phyloP scores from a whole-genome alignment of 2,888 invertebrate species.

The Polylopha cassiicola region DNA sequence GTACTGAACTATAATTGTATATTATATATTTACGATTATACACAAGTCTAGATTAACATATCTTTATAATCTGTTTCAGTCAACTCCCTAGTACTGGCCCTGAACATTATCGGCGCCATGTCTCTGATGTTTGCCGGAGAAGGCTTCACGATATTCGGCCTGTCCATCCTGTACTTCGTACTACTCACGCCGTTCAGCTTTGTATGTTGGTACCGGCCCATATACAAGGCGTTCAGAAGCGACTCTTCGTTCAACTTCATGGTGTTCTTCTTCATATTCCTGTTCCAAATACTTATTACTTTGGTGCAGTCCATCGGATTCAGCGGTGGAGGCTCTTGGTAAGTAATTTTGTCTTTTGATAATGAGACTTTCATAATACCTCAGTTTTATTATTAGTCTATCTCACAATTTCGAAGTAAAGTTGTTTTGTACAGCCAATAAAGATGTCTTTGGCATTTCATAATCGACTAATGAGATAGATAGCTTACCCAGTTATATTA shows the following conservation, averaged over 20 bases:
- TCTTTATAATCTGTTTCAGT: slow-evolving; percentile 88
- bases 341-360: slow-evolving; percentile 52
- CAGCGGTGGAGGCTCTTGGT: slow-evolving; percentile 91
- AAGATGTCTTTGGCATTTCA: too few species aligned
- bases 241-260: slow-evolving; percentile 99
- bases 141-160: slow-evolving; percentile 86
- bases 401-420: too few species aligned
- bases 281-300: slow-evolving; percentile 94
- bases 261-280: slow-evolving; percentile 99
- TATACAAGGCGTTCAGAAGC: slow-evolving; percentile 99
- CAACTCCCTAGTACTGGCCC: slow-evolving; percentile 89
- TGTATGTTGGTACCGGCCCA: slow-evolving; percentile 99
- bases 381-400: background rate
- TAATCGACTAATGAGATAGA: too few species aligned
- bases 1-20: too few species aligned
- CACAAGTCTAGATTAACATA: too few species aligned
- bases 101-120: slow-evolving; percentile 92
- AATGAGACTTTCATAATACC: background rate
- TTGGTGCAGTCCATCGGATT: slow-evolving; percentile 93
- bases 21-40: too few species aligned
- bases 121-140: slow-evolving; percentile 81
- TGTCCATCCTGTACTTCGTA: slow-evolving; percentile 91
- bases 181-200: slow-evolving; percentile 98
- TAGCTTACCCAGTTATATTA: too few species aligned
- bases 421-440: too few species aligned